Conservation (phyloP, 1,140 invertebrate genomes). For the Oryctes rhinoceros region DNA sequence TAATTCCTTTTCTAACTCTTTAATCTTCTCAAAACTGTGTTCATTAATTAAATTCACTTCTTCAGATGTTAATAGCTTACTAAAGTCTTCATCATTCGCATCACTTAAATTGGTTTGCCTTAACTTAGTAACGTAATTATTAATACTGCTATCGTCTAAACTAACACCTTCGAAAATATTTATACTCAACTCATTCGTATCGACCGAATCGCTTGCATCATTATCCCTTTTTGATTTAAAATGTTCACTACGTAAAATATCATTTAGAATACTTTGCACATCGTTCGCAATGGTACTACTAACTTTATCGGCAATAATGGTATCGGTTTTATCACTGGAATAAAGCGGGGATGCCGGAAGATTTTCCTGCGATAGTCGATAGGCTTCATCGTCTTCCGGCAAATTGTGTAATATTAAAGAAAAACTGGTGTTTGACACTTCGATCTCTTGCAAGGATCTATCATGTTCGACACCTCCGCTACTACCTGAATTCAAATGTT, state of each 20-base stretch:
- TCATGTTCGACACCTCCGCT: conserved; percentile 57
- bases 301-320: conserved; percentile 44
- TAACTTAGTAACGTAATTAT: conserved; percentile 48
- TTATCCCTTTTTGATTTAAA: conserved; percentile 50
- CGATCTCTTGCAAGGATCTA: conserved; percentile 58
- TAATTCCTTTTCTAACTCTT: conserved; percentile 59
- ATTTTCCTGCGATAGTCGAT: conserved; percentile 45
- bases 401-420: conserved; percentile 47
- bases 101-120: background rate
- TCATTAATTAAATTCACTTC: conserved; percentile 16
- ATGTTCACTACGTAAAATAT: conserved; percentile 54
- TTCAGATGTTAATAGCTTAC: conserved; percentile 12
- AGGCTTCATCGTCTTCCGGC: conserved; percentile 40
- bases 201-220: conserved; percentile 24
- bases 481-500: conserved; percentile 51
- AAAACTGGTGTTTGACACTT: conserved; percentile 46
- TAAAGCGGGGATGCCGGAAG: conserved; percentile 43
- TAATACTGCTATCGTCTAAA: conserved; percentile 56
- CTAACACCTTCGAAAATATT: conserved; percentile 57
- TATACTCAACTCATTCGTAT: conserved; percentile 53
- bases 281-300: conserved; percentile 44
- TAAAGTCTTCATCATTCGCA: background rate
- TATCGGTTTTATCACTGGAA: conserved; percentile 49
- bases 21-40: conserved; percentile 55
- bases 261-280: conserved; percentile 56